Percentiles rank a stretch among this genome's conserved stretches.
Evolutionary conservation across 2,888 invertebrate genomes (phyloP).

Genomic region (Entomobrya multifasciata): DNA sequence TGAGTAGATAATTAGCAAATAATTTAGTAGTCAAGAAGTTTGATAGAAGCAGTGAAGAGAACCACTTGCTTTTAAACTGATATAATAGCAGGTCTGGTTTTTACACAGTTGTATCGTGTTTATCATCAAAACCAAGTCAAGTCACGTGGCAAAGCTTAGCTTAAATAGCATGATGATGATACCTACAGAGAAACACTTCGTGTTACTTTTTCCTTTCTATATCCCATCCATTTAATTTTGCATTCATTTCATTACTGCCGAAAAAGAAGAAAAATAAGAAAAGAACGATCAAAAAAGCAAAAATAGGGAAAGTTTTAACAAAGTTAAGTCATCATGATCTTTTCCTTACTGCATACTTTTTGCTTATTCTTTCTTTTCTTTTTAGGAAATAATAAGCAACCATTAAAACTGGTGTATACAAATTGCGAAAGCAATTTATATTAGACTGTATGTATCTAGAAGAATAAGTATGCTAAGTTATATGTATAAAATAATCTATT

Average conservation of each 20-base stretch:
- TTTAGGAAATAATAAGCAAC: conserved; percentile 35
- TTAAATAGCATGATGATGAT: conserved; percentile 11
- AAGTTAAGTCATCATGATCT: conserved; percentile 72
- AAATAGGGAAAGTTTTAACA: conserved; percentile 59
- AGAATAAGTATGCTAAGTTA: too few species aligned
- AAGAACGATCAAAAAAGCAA: conserved; percentile 23
- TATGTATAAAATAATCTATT: too few species aligned
- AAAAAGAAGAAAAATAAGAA: not conserved
- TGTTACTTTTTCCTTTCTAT: not conserved
- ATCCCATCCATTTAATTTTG: conserved; percentile 63
- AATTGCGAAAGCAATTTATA: too few species aligned
- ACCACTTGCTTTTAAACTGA: conserved; percentile 10
- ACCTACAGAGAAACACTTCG: not conserved
- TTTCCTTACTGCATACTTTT: conserved; percentile 15
- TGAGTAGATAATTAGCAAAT: conserved; percentile 70
- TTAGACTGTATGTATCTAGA: too few species aligned
- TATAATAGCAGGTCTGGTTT: not conserved
- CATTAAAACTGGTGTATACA: too few species aligned
- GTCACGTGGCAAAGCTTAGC: conserved; percentile 62
- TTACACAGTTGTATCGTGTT: not conserved
- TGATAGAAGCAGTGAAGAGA: not conserved
- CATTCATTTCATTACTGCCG: conserved; percentile 63
- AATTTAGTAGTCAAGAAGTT: conserved; percentile 57
- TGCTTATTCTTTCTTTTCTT: conserved; percentile 14
- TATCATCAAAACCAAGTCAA: conserved; percentile 35